Evolutionary conservation across 2,113 vertebrate genomes (phyloP).

Genomic region (Boleophthalmus pectinirostris): DNA sequence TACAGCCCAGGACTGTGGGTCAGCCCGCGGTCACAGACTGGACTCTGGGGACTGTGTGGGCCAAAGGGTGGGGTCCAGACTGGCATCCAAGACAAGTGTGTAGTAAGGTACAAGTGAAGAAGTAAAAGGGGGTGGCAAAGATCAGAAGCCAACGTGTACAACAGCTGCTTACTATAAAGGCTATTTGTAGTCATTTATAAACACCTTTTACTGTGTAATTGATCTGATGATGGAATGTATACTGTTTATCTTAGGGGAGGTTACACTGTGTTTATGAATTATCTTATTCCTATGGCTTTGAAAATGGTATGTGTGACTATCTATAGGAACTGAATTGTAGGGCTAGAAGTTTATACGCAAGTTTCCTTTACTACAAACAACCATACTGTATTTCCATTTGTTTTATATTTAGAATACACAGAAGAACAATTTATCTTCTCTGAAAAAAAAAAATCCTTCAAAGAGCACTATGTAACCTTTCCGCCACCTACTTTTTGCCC

Average conservation of each 20-base stretch:
- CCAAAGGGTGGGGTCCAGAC: slow-evolving; percentile 32
- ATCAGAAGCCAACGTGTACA: not conserved
- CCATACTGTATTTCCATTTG: not conserved
- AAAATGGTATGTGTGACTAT: not conserved
- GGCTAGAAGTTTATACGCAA: too few species aligned
- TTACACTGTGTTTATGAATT: not conserved
- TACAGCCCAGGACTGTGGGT: slow-evolving; percentile 65
- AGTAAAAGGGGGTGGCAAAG: not conserved
- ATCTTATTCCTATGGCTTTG: not conserved
- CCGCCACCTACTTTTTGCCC: too few species aligned
- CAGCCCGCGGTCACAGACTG: slow-evolving; percentile 58
- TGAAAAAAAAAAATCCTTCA: too few species aligned
- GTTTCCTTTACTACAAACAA: too few species aligned
- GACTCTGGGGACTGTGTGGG: slow-evolving; percentile 32
- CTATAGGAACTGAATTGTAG: too few species aligned
- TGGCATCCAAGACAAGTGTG: slow-evolving; percentile 17
- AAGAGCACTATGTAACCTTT: too few species aligned
- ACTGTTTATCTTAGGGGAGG: not conserved
- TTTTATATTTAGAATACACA: not conserved
- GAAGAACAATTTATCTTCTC: too few species aligned
- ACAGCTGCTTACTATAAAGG: not conserved
- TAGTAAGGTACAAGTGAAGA: not conserved
- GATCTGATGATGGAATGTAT: not conserved
- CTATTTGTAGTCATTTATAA: slow-evolving; percentile 5
- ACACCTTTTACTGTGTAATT: not conserved